phyloP scores from a whole-genome alignment of 2,797 vertebrate genomes.

The Coendou prehensilis region DNA sequence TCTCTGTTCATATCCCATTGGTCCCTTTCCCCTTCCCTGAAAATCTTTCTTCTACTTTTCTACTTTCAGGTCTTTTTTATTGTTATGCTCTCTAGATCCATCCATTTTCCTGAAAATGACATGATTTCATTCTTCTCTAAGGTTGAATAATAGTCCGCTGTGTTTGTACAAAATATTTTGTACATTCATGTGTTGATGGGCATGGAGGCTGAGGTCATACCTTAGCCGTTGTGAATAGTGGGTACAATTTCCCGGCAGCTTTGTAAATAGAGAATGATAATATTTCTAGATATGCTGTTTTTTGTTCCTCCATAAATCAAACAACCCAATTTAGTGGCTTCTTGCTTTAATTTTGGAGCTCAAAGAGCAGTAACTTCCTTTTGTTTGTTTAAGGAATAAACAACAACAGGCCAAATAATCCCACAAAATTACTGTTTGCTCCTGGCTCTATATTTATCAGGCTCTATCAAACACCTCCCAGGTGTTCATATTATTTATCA shows the following conservation, averaged over 20 bases:
- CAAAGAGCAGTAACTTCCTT: neutral
- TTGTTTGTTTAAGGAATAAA: neutral
- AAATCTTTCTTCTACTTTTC: neutral
- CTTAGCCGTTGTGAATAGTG: neutral
- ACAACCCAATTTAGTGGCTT: neutral
- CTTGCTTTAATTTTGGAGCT: conserved; percentile 27
- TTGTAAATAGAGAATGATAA: neutral
- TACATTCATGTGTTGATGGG: neutral
- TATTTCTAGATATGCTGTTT: neutral
- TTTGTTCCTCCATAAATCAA: neutral
- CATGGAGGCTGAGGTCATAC: neutral
- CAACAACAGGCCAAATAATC: neutral
- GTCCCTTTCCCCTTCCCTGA: neutral
- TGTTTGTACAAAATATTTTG: neutral
- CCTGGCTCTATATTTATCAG: neutral
- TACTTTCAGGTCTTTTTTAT: neutral
- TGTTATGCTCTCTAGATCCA: neutral
- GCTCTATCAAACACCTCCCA: neutral
- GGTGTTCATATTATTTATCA: neutral
- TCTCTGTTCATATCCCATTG: neutral
- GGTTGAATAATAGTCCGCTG: neutral
- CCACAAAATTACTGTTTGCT: neutral
- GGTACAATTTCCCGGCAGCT: neutral
- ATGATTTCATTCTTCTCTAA: neutral
- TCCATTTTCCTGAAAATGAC: neutral